phyloP scores from a whole-genome alignment of 2,797 vertebrate genomes.

The Lepilemur septentrionalis region DNA sequence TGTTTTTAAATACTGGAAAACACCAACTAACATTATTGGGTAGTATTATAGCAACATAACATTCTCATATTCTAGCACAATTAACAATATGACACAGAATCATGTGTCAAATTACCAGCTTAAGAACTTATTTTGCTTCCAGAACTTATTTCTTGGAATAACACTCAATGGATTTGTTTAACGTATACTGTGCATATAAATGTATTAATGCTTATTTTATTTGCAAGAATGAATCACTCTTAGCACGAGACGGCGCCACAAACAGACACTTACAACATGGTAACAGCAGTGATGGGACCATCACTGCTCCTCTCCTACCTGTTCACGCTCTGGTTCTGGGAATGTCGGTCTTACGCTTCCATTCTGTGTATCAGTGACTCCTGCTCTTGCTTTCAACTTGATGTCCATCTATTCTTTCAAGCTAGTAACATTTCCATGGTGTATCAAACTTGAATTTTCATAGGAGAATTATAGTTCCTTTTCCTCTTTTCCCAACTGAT shows the following conservation, averaged over 20 bases:
- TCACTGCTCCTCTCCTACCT: neutral
- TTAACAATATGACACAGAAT: neutral
- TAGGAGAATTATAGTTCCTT: neutral
- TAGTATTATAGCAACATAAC: neutral
- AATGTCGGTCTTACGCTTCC: neutral
- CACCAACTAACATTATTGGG: neutral
- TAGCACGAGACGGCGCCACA: neutral
- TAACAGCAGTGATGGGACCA: neutral
- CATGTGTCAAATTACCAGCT: neutral
- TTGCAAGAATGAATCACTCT: conserved; percentile 9
- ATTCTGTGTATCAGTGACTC: neutral
- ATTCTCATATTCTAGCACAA: neutral
- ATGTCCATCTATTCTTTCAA: neutral
- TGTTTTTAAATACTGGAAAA: conserved; percentile 21
- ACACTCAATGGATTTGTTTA: neutral
- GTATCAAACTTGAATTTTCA: conserved; percentile 28
- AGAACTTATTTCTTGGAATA: conserved; percentile 29
- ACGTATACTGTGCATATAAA: neutral
- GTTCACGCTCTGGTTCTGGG: neutral
- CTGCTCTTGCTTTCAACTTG: conserved; percentile 7
- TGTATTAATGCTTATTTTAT: conserved; percentile 25
- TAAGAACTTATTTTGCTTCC: neutral
- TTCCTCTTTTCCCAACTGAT: neutral
- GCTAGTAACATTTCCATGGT: neutral
- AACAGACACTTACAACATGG: neutral